Conservation (phyloP, 2,113 vertebrate genomes). For the Scatophagus argus region DNA sequence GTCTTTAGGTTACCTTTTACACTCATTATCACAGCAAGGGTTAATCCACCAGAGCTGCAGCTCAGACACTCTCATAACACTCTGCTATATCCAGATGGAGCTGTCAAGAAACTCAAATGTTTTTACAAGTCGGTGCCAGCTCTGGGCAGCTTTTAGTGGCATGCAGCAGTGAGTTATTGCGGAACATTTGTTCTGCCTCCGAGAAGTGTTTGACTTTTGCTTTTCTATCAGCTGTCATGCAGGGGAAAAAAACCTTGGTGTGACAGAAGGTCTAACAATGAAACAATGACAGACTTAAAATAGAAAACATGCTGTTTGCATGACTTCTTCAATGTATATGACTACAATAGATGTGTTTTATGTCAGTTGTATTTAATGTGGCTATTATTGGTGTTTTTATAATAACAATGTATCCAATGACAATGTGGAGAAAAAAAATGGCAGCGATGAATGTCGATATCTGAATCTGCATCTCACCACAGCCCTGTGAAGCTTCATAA, state of each 20-base stretch:
- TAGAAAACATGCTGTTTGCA: background rate
- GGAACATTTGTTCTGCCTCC: conserved; percentile 25
- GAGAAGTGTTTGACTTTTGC: conserved; percentile 18
- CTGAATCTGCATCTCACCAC: too few species aligned
- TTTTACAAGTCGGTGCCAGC: conserved; percentile 21
- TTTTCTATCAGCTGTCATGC: background rate
- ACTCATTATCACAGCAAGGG: conserved; percentile 40
- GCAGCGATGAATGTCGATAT: too few species aligned
- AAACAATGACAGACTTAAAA: background rate
- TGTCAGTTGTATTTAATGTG: too few species aligned
- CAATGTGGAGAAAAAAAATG: too few species aligned
- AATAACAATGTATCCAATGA: too few species aligned
- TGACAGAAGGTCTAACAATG: background rate
- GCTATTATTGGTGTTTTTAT: too few species aligned
- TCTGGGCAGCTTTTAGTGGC: conserved; percentile 11
- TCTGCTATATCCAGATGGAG: conserved; percentile 54
- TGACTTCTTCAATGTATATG: background rate
- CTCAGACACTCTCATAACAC: conserved; percentile 28
- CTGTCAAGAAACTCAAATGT: conserved; percentile 44
- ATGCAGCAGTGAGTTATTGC: conserved; percentile 10
- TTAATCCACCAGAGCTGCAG: conserved; percentile 62
- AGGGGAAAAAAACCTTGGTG: background rate
- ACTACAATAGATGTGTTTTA: too few species aligned
- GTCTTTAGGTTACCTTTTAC: conserved; percentile 34
- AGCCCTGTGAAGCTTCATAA: too few species aligned